Percentiles rank a stretch among this genome's conserved stretches.
These are phyloP conservation scores for Austrolebias charrua DNA, from an alignment of 2,797 vertebrate genomes.

Conservation along the genomic window DNA sequence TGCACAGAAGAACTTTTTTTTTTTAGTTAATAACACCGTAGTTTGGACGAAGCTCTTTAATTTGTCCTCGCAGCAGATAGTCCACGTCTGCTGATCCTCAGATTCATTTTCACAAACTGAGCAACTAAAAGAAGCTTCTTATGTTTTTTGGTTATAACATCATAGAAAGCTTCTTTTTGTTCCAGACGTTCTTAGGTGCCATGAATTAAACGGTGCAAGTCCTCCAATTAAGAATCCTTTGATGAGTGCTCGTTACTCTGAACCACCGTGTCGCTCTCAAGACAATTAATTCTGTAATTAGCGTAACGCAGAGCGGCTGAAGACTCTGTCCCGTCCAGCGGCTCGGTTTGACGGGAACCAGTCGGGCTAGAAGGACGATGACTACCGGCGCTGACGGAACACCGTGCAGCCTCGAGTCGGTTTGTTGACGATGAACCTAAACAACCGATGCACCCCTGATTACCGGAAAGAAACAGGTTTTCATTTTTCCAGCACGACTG, in stretches of 20 bases:
- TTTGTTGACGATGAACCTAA: no score
- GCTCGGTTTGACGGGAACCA: no score
- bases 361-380: no score
- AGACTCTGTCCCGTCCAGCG: no score
- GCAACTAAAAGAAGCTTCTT: constrained; percentile 18
- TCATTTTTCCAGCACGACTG: no score
- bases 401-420: no score
- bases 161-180: constrained; percentile 39
- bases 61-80: constrained; percentile 41
- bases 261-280: constrained; percentile 52
- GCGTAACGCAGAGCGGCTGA: constrained; percentile 68
- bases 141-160: constrained; percentile 4
- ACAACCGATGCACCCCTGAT: no score
- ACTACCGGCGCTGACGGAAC: no score
- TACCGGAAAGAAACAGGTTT: no score
- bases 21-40: constrained; percentile 49
- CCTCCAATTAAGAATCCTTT: constrained; percentile 69
- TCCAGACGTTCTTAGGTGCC: constrained; percentile 44
- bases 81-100: constrained; percentile 44
- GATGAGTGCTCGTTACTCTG: constrained; percentile 70
- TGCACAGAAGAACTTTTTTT: constrained; percentile 39
- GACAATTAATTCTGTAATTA: constrained; percentile 77
- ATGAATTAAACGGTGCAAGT: constrained; percentile 65
- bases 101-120: constrained; percentile 50
- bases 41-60: constrained; percentile 27